Conservation (phyloP, 2,797 vertebrate species). For the Luscinia megarhynchos region DNA sequence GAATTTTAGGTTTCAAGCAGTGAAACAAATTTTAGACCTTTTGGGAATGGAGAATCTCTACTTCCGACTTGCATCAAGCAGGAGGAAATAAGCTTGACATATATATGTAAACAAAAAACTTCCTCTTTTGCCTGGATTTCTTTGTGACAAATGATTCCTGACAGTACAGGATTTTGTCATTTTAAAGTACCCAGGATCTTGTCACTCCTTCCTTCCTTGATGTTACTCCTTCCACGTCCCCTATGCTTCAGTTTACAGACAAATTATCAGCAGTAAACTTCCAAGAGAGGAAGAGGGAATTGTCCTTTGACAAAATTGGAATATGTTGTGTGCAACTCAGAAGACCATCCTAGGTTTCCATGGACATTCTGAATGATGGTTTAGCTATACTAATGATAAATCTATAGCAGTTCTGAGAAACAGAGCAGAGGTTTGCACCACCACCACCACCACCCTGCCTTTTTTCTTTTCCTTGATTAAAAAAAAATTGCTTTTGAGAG, state of each 20-base stretch:
- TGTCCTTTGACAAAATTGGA: neutral
- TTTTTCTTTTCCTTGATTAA: neutral
- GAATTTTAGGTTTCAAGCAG: neutral
- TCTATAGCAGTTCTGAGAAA: neutral
- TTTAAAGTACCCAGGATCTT: neutral
- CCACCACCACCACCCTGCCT: neutral
- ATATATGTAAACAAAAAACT: neutral
- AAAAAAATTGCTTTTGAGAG: neutral
- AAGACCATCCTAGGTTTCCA: neutral
- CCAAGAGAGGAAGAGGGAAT: neutral
- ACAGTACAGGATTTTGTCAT: neutral
- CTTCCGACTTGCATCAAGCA: neutral
- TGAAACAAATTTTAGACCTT: neutral
- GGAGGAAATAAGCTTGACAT: neutral
- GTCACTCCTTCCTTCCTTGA: neutral
- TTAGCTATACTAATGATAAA: neutral
- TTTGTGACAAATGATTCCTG: neutral
- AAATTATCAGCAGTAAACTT: neutral
- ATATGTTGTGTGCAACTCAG: neutral
- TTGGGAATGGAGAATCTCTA: neutral
- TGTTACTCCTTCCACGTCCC: neutral
- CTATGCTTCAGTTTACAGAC: neutral
- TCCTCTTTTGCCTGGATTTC: neutral
- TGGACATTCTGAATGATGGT: neutral
- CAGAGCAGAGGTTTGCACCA: neutral